Percentiles rank a stretch among this genome's conserved stretches.
Conservation (phyloP, 1,140 invertebrate species). For the Frieseomelitta varia region DNA sequence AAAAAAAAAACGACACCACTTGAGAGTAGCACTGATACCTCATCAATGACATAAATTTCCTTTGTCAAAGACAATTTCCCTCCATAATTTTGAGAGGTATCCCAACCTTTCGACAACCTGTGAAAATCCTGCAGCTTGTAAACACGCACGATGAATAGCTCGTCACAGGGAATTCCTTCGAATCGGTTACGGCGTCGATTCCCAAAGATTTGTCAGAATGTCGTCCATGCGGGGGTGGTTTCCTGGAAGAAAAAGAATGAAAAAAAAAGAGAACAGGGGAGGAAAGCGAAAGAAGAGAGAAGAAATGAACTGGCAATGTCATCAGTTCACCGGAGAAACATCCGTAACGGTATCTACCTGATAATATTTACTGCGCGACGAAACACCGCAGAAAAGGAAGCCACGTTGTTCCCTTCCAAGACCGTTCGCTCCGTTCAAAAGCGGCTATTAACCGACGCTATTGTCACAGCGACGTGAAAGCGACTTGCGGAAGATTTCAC, state of each 20-base stretch:
- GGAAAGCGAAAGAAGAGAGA: conserved; percentile 39
- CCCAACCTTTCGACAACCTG: not conserved
- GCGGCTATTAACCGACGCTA: conserved; percentile 14
- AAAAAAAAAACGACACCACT: no score
- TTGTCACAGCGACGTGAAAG: conserved; percentile 18
- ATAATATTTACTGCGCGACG: conserved; percentile 41
- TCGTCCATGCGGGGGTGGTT: conserved; percentile 18
- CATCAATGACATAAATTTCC: no score
- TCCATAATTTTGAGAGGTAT: not conserved
- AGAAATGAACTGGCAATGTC: conserved; percentile 44
- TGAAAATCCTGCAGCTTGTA: conserved; percentile 29
- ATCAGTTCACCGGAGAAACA: conserved; percentile 38
- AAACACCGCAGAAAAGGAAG: not conserved
- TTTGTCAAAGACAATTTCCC: no score
- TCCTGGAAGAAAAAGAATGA: conserved; percentile 7
- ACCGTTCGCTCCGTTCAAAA: conserved; percentile 14
- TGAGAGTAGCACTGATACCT: no score
- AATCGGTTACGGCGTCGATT: conserved; percentile 30
- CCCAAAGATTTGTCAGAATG: conserved; percentile 40
- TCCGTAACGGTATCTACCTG: conserved; percentile 23
- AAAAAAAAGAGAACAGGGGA: not conserved
- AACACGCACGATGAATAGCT: conserved; percentile 34
- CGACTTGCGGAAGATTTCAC: not conserved
- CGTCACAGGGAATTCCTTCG: conserved; percentile 48
- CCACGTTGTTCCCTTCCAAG: not conserved